Percentiles rank a stretch among this genome's conserved stretches.
Conservation (phyloP, 1,140 invertebrate genomes). For the Meteorus sp. region DNA sequence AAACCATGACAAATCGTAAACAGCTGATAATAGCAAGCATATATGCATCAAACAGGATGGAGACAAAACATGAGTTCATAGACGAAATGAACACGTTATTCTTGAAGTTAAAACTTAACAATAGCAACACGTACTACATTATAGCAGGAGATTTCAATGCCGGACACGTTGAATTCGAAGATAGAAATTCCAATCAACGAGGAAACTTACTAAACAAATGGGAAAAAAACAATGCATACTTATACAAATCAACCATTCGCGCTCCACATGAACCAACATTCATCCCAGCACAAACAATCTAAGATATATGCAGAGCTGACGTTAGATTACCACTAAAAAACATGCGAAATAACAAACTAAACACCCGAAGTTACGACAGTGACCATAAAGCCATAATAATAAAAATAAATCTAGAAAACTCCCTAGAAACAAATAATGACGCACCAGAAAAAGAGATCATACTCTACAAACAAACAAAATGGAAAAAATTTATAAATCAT, state of each 20-base stretch:
- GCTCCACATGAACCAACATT: constrained; percentile 26
- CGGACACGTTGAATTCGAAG: constrained; percentile 24
- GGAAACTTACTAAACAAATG: constrained; percentile 28
- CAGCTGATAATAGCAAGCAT: constrained; percentile 11
- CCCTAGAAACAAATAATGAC: background rate
- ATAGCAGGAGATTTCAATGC: constrained; percentile 37
- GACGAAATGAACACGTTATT: constrained; percentile 29
- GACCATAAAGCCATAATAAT: constrained; percentile 26
- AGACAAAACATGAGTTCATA: constrained; percentile 19
- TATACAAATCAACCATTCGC: constrained; percentile 23
- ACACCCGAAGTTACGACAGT: constrained; percentile 25
- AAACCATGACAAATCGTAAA: constrained; percentile 21
- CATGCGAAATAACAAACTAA: constrained; percentile 8
- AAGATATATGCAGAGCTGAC: constrained; percentile 31
- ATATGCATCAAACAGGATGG: constrained; percentile 25
- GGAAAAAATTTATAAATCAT: background rate
- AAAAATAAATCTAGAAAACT: background rate
- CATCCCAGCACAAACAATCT: constrained; percentile 15
- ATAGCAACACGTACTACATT: constrained; percentile 27
- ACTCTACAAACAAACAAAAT: background rate
- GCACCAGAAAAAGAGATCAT: background rate
- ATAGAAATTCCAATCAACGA: constrained; percentile 16
- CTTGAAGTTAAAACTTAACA: constrained; percentile 18
- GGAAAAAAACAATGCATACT: constrained; percentile 15
- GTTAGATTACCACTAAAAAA: constrained; percentile 16